These are phyloP conservation scores for Pithys albifrons DNA, from an alignment of 2,113 vertebrate species.

Conservation along the genomic window DNA sequence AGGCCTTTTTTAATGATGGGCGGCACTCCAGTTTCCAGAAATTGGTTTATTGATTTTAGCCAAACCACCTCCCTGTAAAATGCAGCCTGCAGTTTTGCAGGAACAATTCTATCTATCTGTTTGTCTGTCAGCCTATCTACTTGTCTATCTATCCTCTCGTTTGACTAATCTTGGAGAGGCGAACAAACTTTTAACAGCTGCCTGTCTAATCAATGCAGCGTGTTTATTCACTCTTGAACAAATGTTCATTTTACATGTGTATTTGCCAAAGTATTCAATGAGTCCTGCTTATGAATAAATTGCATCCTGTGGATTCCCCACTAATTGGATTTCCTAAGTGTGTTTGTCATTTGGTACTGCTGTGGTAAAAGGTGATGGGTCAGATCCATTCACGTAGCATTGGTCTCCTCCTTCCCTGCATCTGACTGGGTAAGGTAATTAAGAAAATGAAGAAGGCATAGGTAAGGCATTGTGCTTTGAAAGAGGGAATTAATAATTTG, in stretches of 20 bases:
- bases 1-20: conserved; percentile 46
- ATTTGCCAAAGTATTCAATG: background rate
- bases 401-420: background rate
- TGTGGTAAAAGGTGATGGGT: background rate
- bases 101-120: conserved; percentile 31
- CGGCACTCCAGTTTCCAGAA: conserved; percentile 16
- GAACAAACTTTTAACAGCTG: background rate
- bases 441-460: background rate
- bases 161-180: conserved; percentile 13
- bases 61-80: conserved; percentile 38
- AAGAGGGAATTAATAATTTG: background rate
- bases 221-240: conserved; percentile 7
- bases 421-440: background rate
- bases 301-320: background rate
- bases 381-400: background rate
- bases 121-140: conserved; percentile 37
- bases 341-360: background rate
- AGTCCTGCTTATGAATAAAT: background rate
- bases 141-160: background rate
- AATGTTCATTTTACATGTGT: background rate
- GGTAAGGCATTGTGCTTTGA: background rate
- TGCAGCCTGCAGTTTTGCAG: background rate
- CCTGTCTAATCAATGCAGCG: background rate
- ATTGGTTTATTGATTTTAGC: conserved; percentile 64
- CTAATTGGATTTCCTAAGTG: conserved; percentile 16